Conservation (phyloP, 2,888 invertebrate genomes). For the Marronus borbonicus region DNA sequence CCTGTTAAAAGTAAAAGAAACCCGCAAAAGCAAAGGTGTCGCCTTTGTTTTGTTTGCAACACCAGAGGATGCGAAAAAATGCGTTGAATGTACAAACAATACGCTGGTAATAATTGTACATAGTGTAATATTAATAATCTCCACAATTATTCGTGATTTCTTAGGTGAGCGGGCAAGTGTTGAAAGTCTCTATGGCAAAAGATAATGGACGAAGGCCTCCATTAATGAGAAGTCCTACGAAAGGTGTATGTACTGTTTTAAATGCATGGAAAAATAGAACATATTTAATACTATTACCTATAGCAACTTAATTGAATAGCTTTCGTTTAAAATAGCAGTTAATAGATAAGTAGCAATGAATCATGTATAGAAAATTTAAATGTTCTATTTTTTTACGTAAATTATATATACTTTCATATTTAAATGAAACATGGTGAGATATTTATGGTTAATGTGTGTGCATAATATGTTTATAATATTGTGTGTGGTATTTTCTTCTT, state of each 20-base stretch:
- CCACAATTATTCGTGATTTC: neutral
- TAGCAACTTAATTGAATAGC: neutral
- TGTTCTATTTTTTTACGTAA: too few species aligned
- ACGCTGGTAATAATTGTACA: conserved; percentile 70
- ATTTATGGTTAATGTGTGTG: too few species aligned
- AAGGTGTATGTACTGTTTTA: conserved; percentile 26
- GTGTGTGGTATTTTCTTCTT: too few species aligned
- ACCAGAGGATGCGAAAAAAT: conserved; percentile 75
- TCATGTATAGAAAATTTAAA: too few species aligned
- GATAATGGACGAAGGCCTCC: conserved; percentile 78
- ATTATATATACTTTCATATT: too few species aligned
- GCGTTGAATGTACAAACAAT: conserved; percentile 75
- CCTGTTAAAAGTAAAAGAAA: conserved; percentile 77
- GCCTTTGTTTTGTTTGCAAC: conserved; percentile 80
- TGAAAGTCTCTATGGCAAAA: conserved; percentile 80
- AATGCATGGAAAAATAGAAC: too few species aligned
- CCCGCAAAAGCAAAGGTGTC: conserved; percentile 79
- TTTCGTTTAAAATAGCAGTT: too few species aligned
- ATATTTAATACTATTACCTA: neutral
- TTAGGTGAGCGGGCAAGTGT: conserved; percentile 79
- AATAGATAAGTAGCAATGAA: too few species aligned
- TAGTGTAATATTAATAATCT: neutral
- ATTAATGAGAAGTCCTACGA: conserved; percentile 16
- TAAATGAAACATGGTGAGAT: too few species aligned
- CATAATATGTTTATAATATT: too few species aligned